phyloP scores from a whole-genome alignment of 2,113 vertebrate genomes.

The Neotragus moschatus region DNA sequence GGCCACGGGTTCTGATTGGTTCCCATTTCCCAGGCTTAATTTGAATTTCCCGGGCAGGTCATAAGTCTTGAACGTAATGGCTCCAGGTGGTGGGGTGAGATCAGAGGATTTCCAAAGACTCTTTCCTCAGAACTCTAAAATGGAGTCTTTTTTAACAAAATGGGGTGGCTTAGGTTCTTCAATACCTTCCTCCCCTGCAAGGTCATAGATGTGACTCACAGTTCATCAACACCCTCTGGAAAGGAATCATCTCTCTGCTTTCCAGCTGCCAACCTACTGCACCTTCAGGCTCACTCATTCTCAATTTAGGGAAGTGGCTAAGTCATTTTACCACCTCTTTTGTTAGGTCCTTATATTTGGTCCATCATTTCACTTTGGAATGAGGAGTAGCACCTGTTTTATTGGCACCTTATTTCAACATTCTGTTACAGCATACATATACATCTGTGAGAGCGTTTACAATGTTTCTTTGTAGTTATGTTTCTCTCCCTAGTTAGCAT shows the following conservation, averaged over 20 bases:
- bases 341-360: not conserved
- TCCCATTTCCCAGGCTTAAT: too few relatives aligned
- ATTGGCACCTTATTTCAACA: not conserved
- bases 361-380: not conserved
- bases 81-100: too few relatives aligned
- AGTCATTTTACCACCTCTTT: not conserved
- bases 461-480: not conserved
- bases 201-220: not conserved
- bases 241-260: not conserved
- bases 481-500: not conserved
- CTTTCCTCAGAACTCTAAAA: too few relatives aligned
- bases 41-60: too few relatives aligned
- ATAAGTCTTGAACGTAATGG: too few relatives aligned
- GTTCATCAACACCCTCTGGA: not conserved
- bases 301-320: not conserved
- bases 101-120: too few relatives aligned
- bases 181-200: not conserved
- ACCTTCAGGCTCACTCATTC: not conserved
- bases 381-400: not conserved
- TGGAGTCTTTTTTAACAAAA: too few relatives aligned
- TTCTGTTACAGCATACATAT: not conserved
- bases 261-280: not conserved
- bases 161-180: too few relatives aligned
- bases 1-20: too few relatives aligned
- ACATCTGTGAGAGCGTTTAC: not conserved